phyloP scores from a whole-genome alignment of 2,797 vertebrate species.

The Halcyon chelicuti region DNA sequence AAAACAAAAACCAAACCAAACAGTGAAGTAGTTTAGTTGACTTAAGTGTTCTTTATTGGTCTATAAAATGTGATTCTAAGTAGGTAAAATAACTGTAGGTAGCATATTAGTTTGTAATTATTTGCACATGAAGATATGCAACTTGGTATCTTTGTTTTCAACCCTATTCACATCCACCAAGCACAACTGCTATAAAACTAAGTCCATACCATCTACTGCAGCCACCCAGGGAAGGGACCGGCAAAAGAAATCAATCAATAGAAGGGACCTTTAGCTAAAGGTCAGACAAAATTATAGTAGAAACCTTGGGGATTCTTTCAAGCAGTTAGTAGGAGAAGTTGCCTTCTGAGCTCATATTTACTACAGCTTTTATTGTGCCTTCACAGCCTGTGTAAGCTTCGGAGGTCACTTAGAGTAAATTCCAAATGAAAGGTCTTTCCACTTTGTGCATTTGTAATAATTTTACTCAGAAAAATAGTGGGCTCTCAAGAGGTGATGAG shows the following conservation, averaged over 20 bases:
- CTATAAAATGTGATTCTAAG: background rate
- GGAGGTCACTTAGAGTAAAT: background rate
- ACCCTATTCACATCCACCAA: background rate
- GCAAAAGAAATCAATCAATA: background rate
- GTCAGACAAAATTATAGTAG: background rate
- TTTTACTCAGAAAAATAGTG: background rate
- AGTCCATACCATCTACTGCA: background rate
- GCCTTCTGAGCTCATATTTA: background rate
- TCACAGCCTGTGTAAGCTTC: background rate
- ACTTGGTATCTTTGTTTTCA: background rate
- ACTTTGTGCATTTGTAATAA: background rate
- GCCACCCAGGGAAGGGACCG: background rate
- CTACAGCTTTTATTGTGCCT: background rate
- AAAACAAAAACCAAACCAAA: background rate
- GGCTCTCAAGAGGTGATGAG: background rate
- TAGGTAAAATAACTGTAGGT: background rate
- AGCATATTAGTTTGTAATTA: background rate
- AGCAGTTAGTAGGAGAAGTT: background rate
- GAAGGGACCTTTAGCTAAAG: slow-evolving; percentile 27
- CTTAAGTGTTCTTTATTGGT: background rate
- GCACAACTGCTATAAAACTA: background rate
- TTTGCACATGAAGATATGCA: background rate
- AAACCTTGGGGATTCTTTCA: slow-evolving; percentile 5
- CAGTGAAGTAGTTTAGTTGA: background rate
- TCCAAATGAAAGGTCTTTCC: background rate